Percentiles rank a stretch among this genome's conserved stretches.
Evolutionary conservation across 2,888 invertebrate species (phyloP).

Genomic region (Venusia cambrica): DNA sequence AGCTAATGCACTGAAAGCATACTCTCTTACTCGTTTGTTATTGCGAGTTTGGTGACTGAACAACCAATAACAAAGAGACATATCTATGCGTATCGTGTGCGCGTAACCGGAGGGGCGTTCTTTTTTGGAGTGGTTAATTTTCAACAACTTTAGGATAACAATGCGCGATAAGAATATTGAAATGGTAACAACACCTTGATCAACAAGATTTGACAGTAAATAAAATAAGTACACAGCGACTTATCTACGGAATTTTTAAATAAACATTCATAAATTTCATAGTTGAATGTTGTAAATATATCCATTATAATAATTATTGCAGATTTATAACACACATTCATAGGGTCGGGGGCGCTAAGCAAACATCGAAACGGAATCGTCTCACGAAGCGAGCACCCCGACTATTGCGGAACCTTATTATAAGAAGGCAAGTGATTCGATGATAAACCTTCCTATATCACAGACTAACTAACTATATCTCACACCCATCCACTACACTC

Average conservation of each 20-base stretch:
- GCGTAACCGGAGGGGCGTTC: too few species aligned
- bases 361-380: conserved; percentile 11
- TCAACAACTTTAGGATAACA: conserved; percentile 15
- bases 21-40: too few species aligned
- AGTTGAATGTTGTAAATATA: too few species aligned
- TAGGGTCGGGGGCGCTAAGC: conserved; percentile 14
- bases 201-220: conserved; percentile 1
- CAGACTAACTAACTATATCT: conserved; percentile 73
- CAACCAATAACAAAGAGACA: too few species aligned
- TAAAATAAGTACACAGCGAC: conserved; percentile 21
- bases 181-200: conserved; percentile 19
- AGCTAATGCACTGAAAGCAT: too few species aligned
- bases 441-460: conserved; percentile 67
- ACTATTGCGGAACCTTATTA: conserved; percentile 36
- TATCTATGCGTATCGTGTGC: too few species aligned
- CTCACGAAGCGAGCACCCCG: conserved; percentile 21
- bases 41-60: too few species aligned
- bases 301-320: too few species aligned
- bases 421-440: conserved; percentile 61
- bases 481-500: conserved; percentile 62
- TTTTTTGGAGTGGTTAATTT: too few species aligned
- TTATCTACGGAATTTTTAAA: conserved; percentile 12
- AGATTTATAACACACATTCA: conserved; percentile 9
- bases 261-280: too few species aligned
- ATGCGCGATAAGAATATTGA: conserved; percentile 1